Evolutionary conservation across 1,140 invertebrate genomes (phyloP), one percentile per base, ranked within the genome.

Genomic region (Panulirus ornatus): DNA sequence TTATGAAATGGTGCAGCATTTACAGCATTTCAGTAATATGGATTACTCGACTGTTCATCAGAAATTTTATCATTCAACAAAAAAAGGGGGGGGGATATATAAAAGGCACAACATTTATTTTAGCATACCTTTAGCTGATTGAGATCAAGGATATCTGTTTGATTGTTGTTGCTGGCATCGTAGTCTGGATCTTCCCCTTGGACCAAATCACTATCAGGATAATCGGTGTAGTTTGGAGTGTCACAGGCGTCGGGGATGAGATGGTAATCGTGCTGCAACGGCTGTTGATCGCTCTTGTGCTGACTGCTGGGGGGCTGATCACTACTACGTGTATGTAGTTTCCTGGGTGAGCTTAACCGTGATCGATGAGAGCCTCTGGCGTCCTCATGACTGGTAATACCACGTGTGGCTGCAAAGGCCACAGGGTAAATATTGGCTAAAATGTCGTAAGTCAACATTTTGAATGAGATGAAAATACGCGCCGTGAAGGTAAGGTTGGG

Each of bases 351-450:
- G n/a, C 38, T 78, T 70, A 92, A 47, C 86, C 89, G 90, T 89
- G 87, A 70, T 86, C 92, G 90, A 89, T 92, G 92, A 89, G 89
- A 47, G 85, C 66, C 79, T 86, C 42, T 75, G 51, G 81, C 40
- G 82, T 63, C 89, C 85, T 89, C 89, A 91, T 92, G 84, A 75
- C 83, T 81, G 84, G 87, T 47, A 73, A 89, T 38, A 66, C 90
- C 79, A 71, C 82, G 89, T 34, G 84, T 81, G 84, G 90, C 92
- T 92, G 92, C 92, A 92, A 92, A 91, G 58, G 90, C 92, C 82
- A 66, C 85, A 76, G 92, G 88, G 54, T 92, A 92, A 66, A 92
- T 66, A 83, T 91, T 30, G 86, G 90, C 90, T 36, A 92, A 91
- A 42, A 91, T 44, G 76, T 92, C 92, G 71, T 92, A 92, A 16